Conservation (phyloP, 1,140 invertebrate species). For the Chelonus insularis region DNA sequence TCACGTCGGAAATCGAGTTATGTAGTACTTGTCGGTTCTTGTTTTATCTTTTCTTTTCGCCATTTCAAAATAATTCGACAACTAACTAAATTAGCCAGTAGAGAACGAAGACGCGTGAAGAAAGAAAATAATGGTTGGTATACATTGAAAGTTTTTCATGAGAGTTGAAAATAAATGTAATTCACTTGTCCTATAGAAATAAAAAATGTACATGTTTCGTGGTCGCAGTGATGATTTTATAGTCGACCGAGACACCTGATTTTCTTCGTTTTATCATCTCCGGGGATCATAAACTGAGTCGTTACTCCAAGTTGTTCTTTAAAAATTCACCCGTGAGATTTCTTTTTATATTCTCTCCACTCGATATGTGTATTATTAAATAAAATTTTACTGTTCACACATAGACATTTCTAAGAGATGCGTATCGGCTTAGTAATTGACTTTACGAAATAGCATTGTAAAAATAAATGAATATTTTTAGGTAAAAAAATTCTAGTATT, state of each 20-base stretch:
- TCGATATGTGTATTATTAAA: too few relatives aligned
- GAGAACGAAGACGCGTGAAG: conserved; percentile 10
- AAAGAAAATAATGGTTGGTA: background rate
- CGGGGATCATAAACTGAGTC: background rate
- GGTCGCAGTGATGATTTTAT: conserved; percentile 21
- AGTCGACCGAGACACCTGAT: conserved; percentile 10
- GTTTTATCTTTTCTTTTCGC: background rate
- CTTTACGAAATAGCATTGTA: too few relatives aligned
- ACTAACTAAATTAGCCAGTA: conserved; percentile 16
- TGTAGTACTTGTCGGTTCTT: background rate
- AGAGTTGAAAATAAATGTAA: too few relatives aligned
- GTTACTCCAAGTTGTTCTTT: background rate
- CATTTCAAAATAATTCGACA: background rate
- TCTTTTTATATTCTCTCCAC: too few relatives aligned
- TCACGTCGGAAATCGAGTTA: background rate
- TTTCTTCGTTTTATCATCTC: background rate
- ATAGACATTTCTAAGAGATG: too few relatives aligned
- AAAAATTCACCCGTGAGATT: background rate
- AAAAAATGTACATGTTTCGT: background rate
- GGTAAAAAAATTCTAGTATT: too few relatives aligned
- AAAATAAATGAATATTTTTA: too few relatives aligned
- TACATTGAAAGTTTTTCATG: background rate
- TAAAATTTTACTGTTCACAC: too few relatives aligned
- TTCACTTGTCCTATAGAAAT: too few relatives aligned
- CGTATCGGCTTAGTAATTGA: too few relatives aligned